phyloP scores from a whole-genome alignment of 2,113 vertebrate species.

The Chlorodrepanis virens region DNA sequence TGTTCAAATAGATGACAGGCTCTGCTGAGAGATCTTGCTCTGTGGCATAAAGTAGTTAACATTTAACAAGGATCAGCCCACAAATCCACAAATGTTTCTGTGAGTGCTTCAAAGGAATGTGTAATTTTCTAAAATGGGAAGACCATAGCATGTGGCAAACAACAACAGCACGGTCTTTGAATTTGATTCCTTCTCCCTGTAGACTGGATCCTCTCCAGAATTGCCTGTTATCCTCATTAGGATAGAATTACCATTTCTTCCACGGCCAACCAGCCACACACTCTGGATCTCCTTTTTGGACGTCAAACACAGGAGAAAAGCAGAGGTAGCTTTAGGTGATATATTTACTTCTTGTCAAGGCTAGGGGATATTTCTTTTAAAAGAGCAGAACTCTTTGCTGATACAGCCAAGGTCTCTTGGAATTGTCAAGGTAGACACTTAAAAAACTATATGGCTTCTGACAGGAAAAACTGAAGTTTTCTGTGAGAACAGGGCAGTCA shows the following conservation, averaged over 20 bases:
- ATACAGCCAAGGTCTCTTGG: constrained; percentile 4
- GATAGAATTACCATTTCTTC: background rate
- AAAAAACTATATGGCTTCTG: background rate
- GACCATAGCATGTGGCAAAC: background rate
- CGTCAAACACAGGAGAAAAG: background rate
- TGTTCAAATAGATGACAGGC: background rate
- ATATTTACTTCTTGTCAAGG: background rate
- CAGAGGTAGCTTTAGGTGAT: background rate
- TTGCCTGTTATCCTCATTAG: background rate
- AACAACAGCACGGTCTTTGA: background rate
- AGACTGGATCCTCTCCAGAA: background rate
- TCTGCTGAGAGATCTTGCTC: background rate
- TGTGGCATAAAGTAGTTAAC: background rate
- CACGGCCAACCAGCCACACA: background rate
- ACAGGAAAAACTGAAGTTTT: background rate
- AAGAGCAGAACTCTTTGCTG: background rate
- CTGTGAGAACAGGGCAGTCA: background rate
- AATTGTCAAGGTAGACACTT: background rate
- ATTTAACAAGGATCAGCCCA: background rate
- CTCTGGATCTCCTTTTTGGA: background rate
- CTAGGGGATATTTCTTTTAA: background rate
- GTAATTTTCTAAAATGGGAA: constrained; percentile 14
- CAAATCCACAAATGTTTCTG: constrained; percentile 1
- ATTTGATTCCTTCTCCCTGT: background rate
- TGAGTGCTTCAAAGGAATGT: background rate